Evolutionary conservation across 2,888 invertebrate genomes (phyloP).

Genomic region (Macropis europaea): DNA sequence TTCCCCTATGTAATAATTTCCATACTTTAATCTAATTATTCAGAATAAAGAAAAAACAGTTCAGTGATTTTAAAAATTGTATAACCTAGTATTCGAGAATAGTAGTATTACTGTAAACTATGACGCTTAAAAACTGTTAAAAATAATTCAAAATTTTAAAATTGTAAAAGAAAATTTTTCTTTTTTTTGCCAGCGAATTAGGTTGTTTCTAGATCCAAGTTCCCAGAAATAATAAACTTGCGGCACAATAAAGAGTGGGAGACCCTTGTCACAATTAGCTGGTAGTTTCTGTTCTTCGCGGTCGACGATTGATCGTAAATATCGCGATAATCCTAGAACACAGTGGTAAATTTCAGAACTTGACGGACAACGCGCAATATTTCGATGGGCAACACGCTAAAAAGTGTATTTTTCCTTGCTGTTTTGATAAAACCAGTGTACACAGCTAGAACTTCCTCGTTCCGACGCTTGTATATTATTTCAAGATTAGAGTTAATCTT

Average conservation of each 20-base stretch:
- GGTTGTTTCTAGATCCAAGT: neutral
- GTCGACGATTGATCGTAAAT: slow-evolving; percentile 6
- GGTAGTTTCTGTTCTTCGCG: slow-evolving; percentile 14
- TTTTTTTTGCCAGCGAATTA: neutral
- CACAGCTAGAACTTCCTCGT: slow-evolving; percentile 20
- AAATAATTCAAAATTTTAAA: neutral
- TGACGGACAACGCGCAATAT: slow-evolving; percentile 1
- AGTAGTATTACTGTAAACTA: neutral
- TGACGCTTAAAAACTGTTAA: neutral
- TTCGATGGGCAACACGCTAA: neutral
- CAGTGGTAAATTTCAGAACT: slow-evolving; percentile 3
- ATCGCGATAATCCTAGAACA: slow-evolving; percentile 6
- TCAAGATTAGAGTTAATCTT: slow-evolving; percentile 63
- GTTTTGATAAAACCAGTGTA: slow-evolving; percentile 43
- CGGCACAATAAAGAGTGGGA: neutral
- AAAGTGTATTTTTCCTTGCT: slow-evolving; percentile 19
- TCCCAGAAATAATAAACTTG: slow-evolving; percentile 24
- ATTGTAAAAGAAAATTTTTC: neutral
- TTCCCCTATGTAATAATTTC: too few relatives aligned
- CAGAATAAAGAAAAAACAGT: too few relatives aligned
- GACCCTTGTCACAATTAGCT: slow-evolving; percentile 5
- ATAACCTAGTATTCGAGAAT: neutral
- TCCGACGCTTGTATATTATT: slow-evolving; percentile 60
- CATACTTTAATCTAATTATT: too few relatives aligned
- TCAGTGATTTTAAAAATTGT: too few relatives aligned